Conservation (phyloP, 1,140 invertebrate species). For the Diabrotica undecimpunctata region DNA sequence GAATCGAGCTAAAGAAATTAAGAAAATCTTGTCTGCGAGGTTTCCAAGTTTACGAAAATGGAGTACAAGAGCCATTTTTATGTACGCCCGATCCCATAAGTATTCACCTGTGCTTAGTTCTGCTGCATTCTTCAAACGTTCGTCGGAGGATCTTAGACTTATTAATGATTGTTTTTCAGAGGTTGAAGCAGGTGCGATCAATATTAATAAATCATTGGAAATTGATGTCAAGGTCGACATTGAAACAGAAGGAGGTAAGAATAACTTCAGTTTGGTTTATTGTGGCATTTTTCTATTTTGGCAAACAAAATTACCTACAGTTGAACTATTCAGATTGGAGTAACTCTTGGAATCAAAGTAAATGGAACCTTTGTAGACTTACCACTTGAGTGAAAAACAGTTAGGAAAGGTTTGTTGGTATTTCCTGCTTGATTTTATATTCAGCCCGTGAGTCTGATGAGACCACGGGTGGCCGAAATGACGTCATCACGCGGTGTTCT, state of each 20-base stretch:
- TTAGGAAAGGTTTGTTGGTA: no score
- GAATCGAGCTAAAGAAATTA: constrained; percentile 38
- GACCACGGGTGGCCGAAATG: no score
- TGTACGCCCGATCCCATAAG: constrained; percentile 38
- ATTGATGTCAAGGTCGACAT: constrained; percentile 12
- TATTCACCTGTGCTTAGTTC: constrained; percentile 29
- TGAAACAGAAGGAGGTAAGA: constrained; percentile 8
- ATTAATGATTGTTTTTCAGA: constrained; percentile 22
- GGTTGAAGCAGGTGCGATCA: not conserved
- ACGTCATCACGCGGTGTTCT: no score
- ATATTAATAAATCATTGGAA: not conserved
- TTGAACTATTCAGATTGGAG: no score
- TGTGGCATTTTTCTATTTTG: not conserved
- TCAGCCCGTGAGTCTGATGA: no score
- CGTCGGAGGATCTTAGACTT: constrained; percentile 29
- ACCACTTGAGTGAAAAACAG: no score
- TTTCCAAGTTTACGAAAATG: constrained; percentile 31
- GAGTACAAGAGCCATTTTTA: constrained; percentile 38
- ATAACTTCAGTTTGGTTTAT: not conserved
- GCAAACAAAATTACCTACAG: no score
- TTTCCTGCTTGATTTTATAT: no score
- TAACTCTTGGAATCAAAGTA: no score
- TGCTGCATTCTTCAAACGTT: constrained; percentile 29
- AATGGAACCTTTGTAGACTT: no score
- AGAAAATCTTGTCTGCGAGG: constrained; percentile 29